Evolutionary conservation across 2,113 vertebrate species (phyloP).

Genomic region (Melanerpes formicivorus): DNA sequence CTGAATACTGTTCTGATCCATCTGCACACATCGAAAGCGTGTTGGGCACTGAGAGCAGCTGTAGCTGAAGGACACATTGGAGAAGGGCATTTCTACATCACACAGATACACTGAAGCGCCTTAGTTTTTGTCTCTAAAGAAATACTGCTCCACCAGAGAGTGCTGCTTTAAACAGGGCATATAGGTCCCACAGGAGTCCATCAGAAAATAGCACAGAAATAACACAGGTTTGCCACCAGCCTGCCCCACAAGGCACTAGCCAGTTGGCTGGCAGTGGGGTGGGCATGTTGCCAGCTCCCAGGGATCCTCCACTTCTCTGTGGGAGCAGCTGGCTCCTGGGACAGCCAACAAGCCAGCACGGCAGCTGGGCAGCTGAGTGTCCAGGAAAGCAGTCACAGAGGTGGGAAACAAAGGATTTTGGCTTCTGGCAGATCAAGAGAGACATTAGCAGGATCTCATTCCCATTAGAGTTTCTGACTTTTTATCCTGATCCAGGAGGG

Average conservation of each 20-base stretch:
- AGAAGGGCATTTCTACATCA: neutral
- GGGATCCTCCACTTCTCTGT: neutral
- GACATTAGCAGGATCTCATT: neutral
- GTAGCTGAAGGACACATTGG: accelerated
- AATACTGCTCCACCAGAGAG: neutral
- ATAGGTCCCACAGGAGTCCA: neutral
- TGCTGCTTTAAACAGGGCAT: neutral
- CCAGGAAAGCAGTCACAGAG: neutral
- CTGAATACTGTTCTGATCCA: neutral
- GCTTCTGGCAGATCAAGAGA: neutral
- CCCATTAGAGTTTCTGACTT: neutral
- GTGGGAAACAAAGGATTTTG: neutral
- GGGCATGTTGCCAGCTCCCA: neutral
- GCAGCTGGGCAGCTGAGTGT: slow-evolving; percentile 5
- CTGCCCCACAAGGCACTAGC: neutral
- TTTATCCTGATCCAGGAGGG: neutral
- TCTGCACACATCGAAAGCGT: neutral
- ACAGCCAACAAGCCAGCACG: neutral
- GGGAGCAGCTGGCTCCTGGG: neutral
- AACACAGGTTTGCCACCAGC: neutral
- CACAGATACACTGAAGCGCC: neutral
- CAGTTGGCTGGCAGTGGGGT: neutral
- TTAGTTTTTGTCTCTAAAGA: neutral
- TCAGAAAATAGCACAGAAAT: neutral
- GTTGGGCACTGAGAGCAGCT: neutral